Conservation (phyloP, 1,140 invertebrate species). For the Drosophila orena region DNA sequence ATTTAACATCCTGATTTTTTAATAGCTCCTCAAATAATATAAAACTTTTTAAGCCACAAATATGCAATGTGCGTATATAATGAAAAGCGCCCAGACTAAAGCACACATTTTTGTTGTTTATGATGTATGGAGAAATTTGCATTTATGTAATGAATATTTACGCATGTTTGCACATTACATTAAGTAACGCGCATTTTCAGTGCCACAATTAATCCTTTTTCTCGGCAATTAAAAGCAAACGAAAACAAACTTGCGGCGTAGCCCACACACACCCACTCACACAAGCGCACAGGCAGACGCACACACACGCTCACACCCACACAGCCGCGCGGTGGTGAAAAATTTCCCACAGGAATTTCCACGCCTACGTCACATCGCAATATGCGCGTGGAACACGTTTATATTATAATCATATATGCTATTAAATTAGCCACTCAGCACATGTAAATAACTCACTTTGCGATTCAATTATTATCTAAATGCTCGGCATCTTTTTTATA, state of each 20-base stretch:
- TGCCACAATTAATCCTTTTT: conserved; percentile 31
- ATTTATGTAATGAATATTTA: conserved; percentile 5
- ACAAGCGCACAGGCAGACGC: conserved; percentile 8
- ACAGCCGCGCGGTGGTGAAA: conserved; percentile 29
- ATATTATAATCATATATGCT: background rate
- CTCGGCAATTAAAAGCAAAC: conserved; percentile 39
- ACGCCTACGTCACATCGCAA: conserved; percentile 37
- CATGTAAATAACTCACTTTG: conserved; percentile 14
- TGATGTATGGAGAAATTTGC: background rate
- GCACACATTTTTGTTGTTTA: background rate
- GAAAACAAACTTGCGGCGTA: conserved; percentile 43
- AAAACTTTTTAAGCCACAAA: background rate
- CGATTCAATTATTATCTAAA: conserved; percentile 11
- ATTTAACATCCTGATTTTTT: background rate
- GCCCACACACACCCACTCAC: conserved; percentile 16
- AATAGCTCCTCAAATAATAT: no score
- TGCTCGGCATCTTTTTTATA: conserved; percentile 20
- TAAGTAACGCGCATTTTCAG: conserved; percentile 15
- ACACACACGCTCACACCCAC: conserved; percentile 17
- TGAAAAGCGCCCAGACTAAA: background rate
- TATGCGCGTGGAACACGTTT: conserved; percentile 20
- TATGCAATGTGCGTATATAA: background rate
- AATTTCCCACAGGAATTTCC: conserved; percentile 51
- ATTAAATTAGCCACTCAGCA: background rate
- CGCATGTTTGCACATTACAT: conserved; percentile 13